Base-by-base conservation (phyloP, 2,113 vertebrate genomes). In the Myxocyprinus asiaticus region DNA sequence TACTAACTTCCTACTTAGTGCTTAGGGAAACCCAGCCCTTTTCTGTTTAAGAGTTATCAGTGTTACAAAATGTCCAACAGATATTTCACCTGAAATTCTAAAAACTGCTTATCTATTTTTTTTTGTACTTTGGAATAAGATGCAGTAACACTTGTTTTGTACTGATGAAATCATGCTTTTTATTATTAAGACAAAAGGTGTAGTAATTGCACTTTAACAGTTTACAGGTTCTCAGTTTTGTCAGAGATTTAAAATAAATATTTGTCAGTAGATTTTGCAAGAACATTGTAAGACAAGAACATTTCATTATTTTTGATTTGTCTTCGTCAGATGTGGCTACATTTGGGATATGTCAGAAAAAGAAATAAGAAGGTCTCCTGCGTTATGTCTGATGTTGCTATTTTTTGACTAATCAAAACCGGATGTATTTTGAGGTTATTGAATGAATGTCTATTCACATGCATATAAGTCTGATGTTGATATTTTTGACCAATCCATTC, bases 191-290 rank as follows among this genome's bases (percentile, higher is more conserved):
- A 55, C 33, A 61, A 64, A 65, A 67, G 44, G 65, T 79, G 44
- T 63, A 53, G 62, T 72, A 22, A 76, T 82, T 80, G 81, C 84
- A 85, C 84, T 85, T 85, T 78, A 73, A 82, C 56, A 55, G 68
- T 68, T 82, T 68, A 82, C 74, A 74, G 77, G 50, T 68, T 48
- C 56, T 22, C 51, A 62, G 50, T 15, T 47, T 43, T 15, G 61
- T 67, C 7, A 7, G 48, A 47, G 10, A 33, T 33, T 33, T 33
- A 33, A 33, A 33, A 33, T 5, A 6, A 14, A 44, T 74, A 48
- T 76, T 69, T 58, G 55, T n/a, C 7, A 15, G 43, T 72, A 81
- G 56, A 33, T 77, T 70, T 42, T 53, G 51, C 50, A 67, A 59
- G 12, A 42, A 33, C 47, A 51, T 68, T 42, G 4, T 44, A 44